phyloP scores from a whole-genome alignment of 2,113 vertebrate species.

The Indicator indicator region DNA sequence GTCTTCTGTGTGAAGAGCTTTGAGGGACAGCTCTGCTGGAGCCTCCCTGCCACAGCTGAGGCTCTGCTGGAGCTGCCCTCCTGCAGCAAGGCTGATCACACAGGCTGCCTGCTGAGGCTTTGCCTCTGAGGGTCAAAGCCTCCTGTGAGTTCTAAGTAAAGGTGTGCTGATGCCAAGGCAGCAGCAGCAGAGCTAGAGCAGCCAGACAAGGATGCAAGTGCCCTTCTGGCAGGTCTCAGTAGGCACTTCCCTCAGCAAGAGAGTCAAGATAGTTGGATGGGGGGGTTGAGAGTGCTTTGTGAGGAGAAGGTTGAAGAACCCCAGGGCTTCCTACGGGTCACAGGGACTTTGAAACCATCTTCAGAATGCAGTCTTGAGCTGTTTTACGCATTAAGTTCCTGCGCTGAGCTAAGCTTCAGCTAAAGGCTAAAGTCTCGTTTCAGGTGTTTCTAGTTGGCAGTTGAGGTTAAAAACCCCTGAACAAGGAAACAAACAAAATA shows the following conservation, averaged over 20 bases:
- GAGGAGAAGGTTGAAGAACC: background rate
- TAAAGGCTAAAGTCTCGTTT: background rate
- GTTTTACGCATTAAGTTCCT: background rate
- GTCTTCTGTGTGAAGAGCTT: background rate
- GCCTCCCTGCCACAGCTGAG: background rate
- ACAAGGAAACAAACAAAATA: too few relatives aligned
- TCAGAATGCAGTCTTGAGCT: background rate
- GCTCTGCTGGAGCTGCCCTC: background rate
- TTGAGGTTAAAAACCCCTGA: background rate
- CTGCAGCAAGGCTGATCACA: background rate
- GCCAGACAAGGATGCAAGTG: rapidly evolving
- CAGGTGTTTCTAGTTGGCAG: background rate
- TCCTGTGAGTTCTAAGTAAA: background rate
- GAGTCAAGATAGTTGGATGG: background rate
- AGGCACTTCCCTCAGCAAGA: background rate
- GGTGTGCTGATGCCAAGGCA: background rate
- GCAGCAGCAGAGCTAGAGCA: background rate
- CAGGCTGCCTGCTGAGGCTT: background rate
- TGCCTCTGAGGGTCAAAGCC: background rate
- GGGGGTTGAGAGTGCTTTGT: background rate
- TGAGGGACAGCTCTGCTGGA: background rate
- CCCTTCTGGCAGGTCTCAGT: background rate
- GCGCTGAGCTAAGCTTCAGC: background rate
- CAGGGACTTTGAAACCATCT: rapidly evolving
- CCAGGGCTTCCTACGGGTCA: background rate